Base-by-base conservation (phyloP, 2,888 invertebrate genomes). In the Craniophora ligustri region DNA sequence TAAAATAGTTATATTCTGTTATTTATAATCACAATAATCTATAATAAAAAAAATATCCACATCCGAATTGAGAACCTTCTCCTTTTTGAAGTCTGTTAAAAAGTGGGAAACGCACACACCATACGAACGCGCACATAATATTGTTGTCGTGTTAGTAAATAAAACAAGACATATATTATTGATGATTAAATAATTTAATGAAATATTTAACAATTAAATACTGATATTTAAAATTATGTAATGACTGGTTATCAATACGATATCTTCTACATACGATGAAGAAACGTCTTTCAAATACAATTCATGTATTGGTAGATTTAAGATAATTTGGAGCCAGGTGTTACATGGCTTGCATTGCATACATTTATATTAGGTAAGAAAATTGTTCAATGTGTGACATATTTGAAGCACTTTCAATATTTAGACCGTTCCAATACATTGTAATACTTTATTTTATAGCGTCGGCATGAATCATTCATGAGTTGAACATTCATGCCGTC, bases 121-220 rank as follows among this genome's bases (percentile, higher is more conserved):
- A n/a, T n/a, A n/a, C n/a, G n/a, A n/a, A n/a, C n/a, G n/a, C n/a
- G n/a, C n/a, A n/a, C n/a, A n/a, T n/a, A n/a, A n/a, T n/a, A n/a
- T n/a, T n/a, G n/a, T n/a, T 7, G 5, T 23, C 2, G 2, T 23
- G 23, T 23, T 23, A 8, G 8, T 6, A 19, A 65, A 32, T 28
- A 45, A 67, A 65, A 58, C 13, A 11, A 5, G 1, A 10, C n/a
- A 34, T 44, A 10, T 11, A 34, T 44, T 51, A 65, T 51, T 68
- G 76, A 86, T 80, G 87, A 87, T 88, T 88, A 88, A 86, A 88
- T 89, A 87, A 85, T 91, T 91, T 92, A 92, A 86, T 93, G 83
- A 85, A 82, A 84, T 73, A 73, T 79, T 85, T 83, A 91, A 92
- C 89, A 88, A 72, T 89, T 81, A 81, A 89, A 92, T 91, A 92